Percentiles rank a stretch among this genome's conserved stretches.
Conservation (phyloP, 2,797 vertebrate genomes). For the Pitangus sulphuratus region DNA sequence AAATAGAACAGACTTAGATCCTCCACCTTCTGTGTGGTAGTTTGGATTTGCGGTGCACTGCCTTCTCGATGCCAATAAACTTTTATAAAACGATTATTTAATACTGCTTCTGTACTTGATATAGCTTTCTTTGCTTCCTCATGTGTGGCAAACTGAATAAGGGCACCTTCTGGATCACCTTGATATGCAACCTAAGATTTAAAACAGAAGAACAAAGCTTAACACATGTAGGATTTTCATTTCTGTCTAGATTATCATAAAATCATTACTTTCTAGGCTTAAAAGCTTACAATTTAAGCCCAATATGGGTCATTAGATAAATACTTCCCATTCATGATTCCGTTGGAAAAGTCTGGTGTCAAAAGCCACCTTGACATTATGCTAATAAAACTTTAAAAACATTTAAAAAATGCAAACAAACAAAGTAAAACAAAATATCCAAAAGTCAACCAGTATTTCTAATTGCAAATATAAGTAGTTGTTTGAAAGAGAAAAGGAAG, state of each 20-base stretch:
- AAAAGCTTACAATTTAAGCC: background rate
- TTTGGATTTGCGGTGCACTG: conserved; percentile 64
- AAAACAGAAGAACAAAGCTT: conserved; percentile 27
- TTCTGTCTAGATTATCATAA: background rate
- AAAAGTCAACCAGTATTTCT: background rate
- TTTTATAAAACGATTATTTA: conserved; percentile 96
- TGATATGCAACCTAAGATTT: conserved; percentile 91
- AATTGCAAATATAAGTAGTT: background rate
- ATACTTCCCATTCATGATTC: background rate
- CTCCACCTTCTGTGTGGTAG: conserved; percentile 75
- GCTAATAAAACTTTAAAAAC: background rate
- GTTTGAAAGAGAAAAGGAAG: background rate
- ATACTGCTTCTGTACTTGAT: conserved; percentile 94
- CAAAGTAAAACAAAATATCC: background rate
- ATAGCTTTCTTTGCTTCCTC: conserved; percentile 93
- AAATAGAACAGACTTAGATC: background rate
- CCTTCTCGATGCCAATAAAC: conserved; percentile 94
- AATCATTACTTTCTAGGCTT: background rate
- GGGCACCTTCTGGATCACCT: conserved; percentile 91
- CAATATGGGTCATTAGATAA: background rate
- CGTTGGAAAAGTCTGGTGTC: background rate
- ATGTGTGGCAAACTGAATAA: conserved; percentile 93
- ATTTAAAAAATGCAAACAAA: background rate
- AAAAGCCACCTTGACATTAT: background rate
- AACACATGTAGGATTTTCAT: background rate